Evolutionary conservation across 2,797 vertebrate species (phyloP), one percentile per base, ranked within the genome.

Genomic region (Phataginus tricuspis): DNA sequence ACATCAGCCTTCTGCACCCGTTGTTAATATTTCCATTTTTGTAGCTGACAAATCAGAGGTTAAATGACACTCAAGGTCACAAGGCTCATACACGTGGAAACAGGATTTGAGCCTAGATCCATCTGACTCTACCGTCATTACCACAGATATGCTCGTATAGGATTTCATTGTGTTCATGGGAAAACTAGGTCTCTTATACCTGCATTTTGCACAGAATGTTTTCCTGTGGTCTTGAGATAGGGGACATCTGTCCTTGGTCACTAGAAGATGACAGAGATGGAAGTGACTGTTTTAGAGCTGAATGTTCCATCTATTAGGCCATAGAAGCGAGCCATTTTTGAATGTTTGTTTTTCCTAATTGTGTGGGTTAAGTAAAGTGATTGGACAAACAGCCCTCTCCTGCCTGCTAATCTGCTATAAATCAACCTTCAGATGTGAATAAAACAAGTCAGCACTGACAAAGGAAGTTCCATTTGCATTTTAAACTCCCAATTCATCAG

Each of bases 381-480:
- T 90, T 98, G 83, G n/a, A 75, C 98, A 42, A 27, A 29, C 90
- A 95, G 87, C 23, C 89, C 91, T 94, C 95, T 95, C 92, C 93
- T 31, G 29, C 85, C 96, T 97, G 97, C 95, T 84, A 34, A 75
- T 97, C 97, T 87, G 88, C 96, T 90, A 80, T 57, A 71, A 91
- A 4, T 96, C 97, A 87, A 89, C 34, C 94, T 95, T 82, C 49
- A 64, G 91, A 94, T 97, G 96, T 98, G 96, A 45, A 57, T 27
- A 97, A 98, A 93, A 95, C 93, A 55, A 92, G 96, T 95, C 93
- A 25, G 11, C 95, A 61, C 97, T 95, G 94, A 86, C 89, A 85
- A 96, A 97, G 96, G 97, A 94, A 77, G 90, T 94, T 90, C 97
- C 93, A 34, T 77, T 92, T 89, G 96, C 96, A 95, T 97, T 92